Evolutionary conservation across 1,140 invertebrate genomes (phyloP).

Genomic region (Drosophila kanapiae): DNA sequence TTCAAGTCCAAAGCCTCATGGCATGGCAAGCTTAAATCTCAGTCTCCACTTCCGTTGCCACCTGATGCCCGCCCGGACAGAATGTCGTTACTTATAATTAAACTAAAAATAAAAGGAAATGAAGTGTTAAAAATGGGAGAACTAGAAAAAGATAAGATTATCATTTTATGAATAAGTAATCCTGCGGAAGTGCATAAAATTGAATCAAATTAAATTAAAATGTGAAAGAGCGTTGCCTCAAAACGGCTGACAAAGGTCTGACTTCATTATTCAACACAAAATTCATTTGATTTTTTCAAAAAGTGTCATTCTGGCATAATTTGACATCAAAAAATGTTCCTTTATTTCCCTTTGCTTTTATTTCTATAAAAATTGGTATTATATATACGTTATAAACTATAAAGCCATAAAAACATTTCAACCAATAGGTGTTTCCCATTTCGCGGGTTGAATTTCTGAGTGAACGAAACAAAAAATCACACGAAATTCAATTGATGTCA

Average conservation of each 20-base stretch:
- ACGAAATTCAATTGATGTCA: conserved; percentile 3
- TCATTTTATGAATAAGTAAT: background rate
- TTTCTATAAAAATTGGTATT: background rate
- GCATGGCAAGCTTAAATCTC: conserved; percentile 7
- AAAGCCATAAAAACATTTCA: background rate
- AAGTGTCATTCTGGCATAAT: background rate
- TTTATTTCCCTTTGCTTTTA: background rate
- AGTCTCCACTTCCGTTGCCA: conserved; percentile 1
- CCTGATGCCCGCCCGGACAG: background rate
- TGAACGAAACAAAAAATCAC: background rate
- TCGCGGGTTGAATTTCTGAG: background rate
- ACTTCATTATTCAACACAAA: background rate
- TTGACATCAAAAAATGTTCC: rapidly evolving
- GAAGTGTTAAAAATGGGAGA: background rate
- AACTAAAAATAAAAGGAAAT: conserved; percentile 11
- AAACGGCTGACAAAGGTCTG: background rate
- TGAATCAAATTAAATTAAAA: conserved; percentile 3
- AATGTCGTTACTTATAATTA: conserved; percentile 12
- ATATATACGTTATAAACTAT: background rate
- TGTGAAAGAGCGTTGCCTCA: background rate
- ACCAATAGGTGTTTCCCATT: background rate
- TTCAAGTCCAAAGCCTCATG: conserved; percentile 30
- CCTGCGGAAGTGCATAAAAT: background rate
- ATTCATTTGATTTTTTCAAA: no score
- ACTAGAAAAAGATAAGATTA: background rate